These are phyloP conservation scores for Drosophila asahinai DNA, from an alignment of 1,140 invertebrate species.

Conservation along the genomic window DNA sequence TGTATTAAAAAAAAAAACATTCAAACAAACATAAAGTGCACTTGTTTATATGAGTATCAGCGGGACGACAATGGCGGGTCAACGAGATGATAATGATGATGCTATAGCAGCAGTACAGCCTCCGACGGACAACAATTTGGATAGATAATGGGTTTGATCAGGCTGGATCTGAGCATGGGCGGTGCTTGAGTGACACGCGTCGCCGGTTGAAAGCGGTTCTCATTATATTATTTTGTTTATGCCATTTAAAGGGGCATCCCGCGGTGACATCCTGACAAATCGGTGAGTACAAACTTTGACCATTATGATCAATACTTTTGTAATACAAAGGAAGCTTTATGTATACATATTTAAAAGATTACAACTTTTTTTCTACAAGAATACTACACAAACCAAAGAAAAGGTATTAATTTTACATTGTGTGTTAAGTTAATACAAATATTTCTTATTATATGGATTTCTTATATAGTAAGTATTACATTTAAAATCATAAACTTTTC, in stretches of 20 bases:
- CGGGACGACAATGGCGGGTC: conserved; percentile 51
- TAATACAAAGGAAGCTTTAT: too few species aligned
- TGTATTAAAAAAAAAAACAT: conserved; percentile 57
- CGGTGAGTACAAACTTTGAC: background rate
- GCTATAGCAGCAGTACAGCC: conserved; percentile 17
- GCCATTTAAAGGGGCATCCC: conserved; percentile 9
- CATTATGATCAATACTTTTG: background rate
- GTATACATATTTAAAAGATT: too few species aligned
- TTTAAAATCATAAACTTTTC: background rate
- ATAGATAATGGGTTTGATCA: conserved; percentile 42
- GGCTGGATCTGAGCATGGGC: conserved; percentile 40
- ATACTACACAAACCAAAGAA: too few species aligned
- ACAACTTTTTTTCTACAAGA: too few species aligned
- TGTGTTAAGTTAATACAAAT: too few species aligned
- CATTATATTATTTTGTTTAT: conserved; percentile 17
- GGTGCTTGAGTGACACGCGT: conserved; percentile 46
- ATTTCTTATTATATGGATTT: too few species aligned
- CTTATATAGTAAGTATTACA: background rate
- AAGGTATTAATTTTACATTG: too few species aligned
- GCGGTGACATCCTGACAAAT: conserved; percentile 11
- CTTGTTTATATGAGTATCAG: conserved; percentile 48
- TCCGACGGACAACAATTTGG: conserved; percentile 21
- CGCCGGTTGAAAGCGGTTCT: conserved; percentile 43
- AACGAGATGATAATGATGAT: conserved; percentile 54
- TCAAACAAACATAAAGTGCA: conserved; percentile 61